Percentiles rank a stretch among this genome's conserved stretches.
Conservation (phyloP, 2,797 vertebrate species). For the Myotis planiceps region DNA sequence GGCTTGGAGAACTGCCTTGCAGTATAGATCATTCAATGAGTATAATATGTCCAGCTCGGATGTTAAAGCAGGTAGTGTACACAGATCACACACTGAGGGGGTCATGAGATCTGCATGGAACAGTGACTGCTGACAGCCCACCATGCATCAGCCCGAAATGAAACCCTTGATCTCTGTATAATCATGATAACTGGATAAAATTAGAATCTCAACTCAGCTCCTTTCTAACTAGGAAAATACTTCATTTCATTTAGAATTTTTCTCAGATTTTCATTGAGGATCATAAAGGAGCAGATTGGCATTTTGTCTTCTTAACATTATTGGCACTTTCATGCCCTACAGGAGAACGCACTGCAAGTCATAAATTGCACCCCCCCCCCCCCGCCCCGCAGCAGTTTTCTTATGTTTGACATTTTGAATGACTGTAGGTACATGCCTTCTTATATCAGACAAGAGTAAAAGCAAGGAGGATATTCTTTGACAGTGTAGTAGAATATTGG, state of each 20-base stretch:
- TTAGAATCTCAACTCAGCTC: slow-evolving; percentile 82
- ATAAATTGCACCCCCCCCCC: slow-evolving; percentile 69
- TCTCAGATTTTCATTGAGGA: slow-evolving; percentile 87
- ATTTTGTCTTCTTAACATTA: slow-evolving; percentile 86
- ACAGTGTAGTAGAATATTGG: background rate
- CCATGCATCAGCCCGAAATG: slow-evolving; percentile 25
- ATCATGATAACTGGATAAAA: slow-evolving; percentile 77
- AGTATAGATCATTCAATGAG: slow-evolving; percentile 86
- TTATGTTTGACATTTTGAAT: slow-evolving; percentile 77
- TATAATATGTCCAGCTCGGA: slow-evolving; percentile 85
- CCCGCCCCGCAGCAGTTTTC: slow-evolving; percentile 72
- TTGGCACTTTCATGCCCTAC: slow-evolving; percentile 81
- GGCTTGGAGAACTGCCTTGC: slow-evolving; percentile 82
- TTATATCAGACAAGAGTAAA: background rate
- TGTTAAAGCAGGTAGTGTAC: slow-evolving; percentile 79
- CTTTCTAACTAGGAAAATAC: slow-evolving; percentile 87
- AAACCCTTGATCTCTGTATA: slow-evolving; percentile 83
- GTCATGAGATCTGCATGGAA: slow-evolving; percentile 31
- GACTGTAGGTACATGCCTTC: slow-evolving; percentile 48
- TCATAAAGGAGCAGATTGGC: slow-evolving; percentile 84
- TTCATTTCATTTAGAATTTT: slow-evolving; percentile 87
- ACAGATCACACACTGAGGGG: slow-evolving; percentile 79
- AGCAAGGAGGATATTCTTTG: background rate
- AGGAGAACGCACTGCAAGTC: slow-evolving; percentile 83
- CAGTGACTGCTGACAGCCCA: slow-evolving; percentile 61